phyloP scores from a whole-genome alignment of 2,113 vertebrate genomes.

The Vulpes vulpes region DNA sequence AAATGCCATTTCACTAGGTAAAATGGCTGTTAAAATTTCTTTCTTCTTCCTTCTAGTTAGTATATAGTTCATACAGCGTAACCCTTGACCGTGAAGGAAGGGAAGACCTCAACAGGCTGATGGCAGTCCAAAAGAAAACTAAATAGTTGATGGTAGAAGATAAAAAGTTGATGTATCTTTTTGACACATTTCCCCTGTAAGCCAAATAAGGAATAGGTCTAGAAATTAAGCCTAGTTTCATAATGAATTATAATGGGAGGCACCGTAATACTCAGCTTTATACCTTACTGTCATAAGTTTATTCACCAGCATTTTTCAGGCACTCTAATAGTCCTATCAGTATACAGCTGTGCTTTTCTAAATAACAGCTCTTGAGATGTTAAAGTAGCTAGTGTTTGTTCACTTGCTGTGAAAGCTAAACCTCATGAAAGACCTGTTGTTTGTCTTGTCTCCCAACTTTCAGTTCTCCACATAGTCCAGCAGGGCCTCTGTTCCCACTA shows the following conservation, averaged over 20 bases:
- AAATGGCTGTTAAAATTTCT: slow-evolving; percentile 4
- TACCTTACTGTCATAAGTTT: background rate
- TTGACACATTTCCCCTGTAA: background rate
- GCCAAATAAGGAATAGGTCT: background rate
- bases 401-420: background rate
- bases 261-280: background rate
- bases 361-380: background rate
- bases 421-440: background rate
- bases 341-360: background rate
- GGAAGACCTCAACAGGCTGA: background rate
- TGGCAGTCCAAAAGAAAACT: background rate
- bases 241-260: slow-evolving; percentile 31
- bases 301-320: background rate
- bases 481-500: background rate
- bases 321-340: background rate
- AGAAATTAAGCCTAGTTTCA: background rate
- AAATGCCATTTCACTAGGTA: slow-evolving; percentile 15
- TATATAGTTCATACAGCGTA: background rate
- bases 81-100: background rate
- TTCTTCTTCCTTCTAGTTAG: slow-evolving; percentile 13
- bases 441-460: background rate
- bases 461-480: background rate
- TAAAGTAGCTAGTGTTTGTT: background rate
- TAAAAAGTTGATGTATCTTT: background rate
- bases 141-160: background rate